These are phyloP conservation scores for Sinocyclocheilus anophthalmus DNA, from an alignment of 2,113 vertebrate genomes.

Conservation along the genomic window DNA sequence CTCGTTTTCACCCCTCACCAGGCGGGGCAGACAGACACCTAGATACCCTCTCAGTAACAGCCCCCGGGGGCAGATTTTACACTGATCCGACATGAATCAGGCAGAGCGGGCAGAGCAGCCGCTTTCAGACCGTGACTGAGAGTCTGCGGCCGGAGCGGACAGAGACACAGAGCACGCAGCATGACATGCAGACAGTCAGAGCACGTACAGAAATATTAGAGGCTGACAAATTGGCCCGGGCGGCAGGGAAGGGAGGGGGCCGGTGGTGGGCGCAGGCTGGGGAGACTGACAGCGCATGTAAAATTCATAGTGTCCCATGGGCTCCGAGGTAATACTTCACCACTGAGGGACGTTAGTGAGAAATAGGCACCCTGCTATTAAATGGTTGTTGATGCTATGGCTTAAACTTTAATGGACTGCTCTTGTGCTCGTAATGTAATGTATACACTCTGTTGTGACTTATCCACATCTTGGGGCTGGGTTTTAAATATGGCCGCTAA, in stretches of 20 bases:
- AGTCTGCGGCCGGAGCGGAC: constrained; percentile 63
- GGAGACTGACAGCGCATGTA: constrained; percentile 64
- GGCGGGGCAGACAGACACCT: constrained; percentile 53
- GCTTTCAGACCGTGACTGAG: constrained; percentile 66
- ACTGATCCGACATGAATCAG: constrained; percentile 64
- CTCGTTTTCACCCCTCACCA: constrained; percentile 49
- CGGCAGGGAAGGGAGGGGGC: constrained; percentile 44
- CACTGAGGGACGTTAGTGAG: constrained; percentile 61
- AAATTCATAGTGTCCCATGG: constrained; percentile 63
- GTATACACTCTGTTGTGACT: constrained; percentile 52
- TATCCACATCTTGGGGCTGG: constrained; percentile 54
- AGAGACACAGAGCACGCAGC: constrained; percentile 64
- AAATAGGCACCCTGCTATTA: constrained; percentile 64
- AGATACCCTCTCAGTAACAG: constrained; percentile 37
- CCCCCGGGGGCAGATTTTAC: constrained; percentile 69
- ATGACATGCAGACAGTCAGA: constrained; percentile 64
- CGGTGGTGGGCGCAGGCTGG: constrained; percentile 38
- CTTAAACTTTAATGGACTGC: constrained; percentile 64
- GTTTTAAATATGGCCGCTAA: constrained; percentile 50
- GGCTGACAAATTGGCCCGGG: constrained; percentile 67
- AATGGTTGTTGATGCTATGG: constrained; percentile 65
- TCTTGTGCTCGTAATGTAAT: constrained; percentile 54
- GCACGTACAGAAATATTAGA: constrained; percentile 68
- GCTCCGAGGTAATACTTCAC: constrained; percentile 68
- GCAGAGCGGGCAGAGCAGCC: constrained; percentile 48